Percentiles rank a stretch among this genome's conserved stretches.
phyloP scores from a whole-genome alignment of 2,888 invertebrate genomes.

The Drosophila recens region DNA sequence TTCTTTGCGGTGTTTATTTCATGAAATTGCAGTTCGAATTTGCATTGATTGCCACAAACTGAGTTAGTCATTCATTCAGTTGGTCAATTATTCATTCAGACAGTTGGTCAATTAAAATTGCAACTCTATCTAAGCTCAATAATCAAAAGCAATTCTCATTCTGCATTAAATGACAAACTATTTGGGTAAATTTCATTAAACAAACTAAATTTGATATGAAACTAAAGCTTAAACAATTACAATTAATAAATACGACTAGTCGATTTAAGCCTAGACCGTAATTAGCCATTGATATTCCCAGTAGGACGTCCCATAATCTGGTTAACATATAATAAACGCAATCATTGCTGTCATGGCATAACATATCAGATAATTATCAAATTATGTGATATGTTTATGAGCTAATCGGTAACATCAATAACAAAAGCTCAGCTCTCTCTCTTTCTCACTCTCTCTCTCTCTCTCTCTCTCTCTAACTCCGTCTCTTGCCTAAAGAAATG shows the following conservation, averaged over 20 bases:
- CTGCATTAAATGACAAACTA: background rate
- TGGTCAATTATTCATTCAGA: background rate
- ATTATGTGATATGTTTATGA: conserved; percentile 50
- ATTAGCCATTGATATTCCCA: conserved; percentile 11
- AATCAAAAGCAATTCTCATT: conserved; percentile 4
- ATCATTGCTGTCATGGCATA: conserved; percentile 15
- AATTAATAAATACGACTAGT: background rate
- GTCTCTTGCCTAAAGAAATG: background rate
- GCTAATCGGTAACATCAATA: conserved; percentile 43
- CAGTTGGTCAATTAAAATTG: background rate
- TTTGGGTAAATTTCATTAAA: background rate
- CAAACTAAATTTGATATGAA: background rate
- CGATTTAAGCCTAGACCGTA: background rate
- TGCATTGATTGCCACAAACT: no score
- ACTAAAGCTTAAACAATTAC: background rate
- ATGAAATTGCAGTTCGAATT: no score
- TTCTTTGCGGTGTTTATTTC: no score
- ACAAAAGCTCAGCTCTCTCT: background rate
- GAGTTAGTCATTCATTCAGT: background rate
- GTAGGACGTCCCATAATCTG: background rate
- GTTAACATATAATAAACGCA: background rate
- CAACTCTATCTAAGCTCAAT: conserved; percentile 17
- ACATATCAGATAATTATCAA: conserved; percentile 40
- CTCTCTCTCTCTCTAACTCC: no score
- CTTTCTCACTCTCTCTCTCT: no score